Conservation (phyloP, 2,888 invertebrate genomes). For the Drosophila nr. fundita region DNA sequence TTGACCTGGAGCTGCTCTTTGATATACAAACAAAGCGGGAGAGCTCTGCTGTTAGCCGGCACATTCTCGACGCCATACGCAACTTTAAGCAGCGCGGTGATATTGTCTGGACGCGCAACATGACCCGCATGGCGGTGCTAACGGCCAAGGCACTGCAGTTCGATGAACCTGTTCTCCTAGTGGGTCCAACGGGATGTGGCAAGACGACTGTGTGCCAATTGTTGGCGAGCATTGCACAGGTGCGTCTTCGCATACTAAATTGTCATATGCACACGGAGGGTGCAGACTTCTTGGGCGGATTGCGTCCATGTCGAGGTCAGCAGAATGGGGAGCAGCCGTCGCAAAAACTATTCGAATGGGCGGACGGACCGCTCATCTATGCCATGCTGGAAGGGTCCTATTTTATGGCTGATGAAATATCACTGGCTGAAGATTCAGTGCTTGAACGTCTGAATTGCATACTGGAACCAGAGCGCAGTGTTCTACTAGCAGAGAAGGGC, state of each 20-base stretch:
- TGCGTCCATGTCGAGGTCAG: slow-evolving; percentile 90
- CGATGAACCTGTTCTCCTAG: slow-evolving; percentile 96
- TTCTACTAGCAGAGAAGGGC: slow-evolving; percentile 96
- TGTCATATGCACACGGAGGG: slow-evolving; percentile 99
- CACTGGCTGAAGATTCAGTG: slow-evolving; percentile 98
- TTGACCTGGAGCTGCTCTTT: slow-evolving; percentile 90
- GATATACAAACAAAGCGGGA: slow-evolving; percentile 87
- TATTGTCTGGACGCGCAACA: slow-evolving; percentile 97
- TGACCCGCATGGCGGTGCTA: slow-evolving; percentile 92
- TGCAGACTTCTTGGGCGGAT: slow-evolving; percentile 97
- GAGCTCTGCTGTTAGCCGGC: slow-evolving; percentile 90
- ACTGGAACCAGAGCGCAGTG: slow-evolving; percentile 95
- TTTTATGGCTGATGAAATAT: slow-evolving; percentile 99
- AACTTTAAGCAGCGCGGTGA: slow-evolving; percentile 87
- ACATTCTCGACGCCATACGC: slow-evolving; percentile 89
- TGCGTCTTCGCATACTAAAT: slow-evolving; percentile 92
- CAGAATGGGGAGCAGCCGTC: slow-evolving; percentile 19
- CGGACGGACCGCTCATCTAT: slow-evolving; percentile 96
- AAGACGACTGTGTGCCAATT: slow-evolving; percentile 98
- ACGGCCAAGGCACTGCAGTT: slow-evolving; percentile 94
- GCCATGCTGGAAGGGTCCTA: slow-evolving; percentile 95
- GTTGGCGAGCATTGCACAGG: slow-evolving; percentile 89
- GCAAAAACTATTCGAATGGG: slow-evolving; percentile 96
- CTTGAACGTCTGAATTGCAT: slow-evolving; percentile 98
- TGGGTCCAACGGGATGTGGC: slow-evolving; percentile 99